A percentile compares a stretch with the other conserved stretches of the same genome.
Evolutionary conservation across 2,797 vertebrate species (phyloP).

Genomic region (Spheniscus humboldti): DNA sequence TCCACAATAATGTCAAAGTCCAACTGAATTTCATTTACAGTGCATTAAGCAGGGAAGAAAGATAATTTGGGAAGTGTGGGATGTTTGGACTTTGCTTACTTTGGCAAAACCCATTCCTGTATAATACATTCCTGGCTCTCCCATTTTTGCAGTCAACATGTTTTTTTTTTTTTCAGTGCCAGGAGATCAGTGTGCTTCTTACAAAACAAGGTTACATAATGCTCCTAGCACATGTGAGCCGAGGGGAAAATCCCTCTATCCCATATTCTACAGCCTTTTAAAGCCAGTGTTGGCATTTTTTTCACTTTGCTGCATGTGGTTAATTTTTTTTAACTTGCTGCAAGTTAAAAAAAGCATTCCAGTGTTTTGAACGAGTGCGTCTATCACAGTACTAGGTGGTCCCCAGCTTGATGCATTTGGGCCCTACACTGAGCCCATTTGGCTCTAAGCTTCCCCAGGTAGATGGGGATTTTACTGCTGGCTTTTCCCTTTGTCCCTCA

Average conservation of each 20-base stretch:
- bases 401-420: background rate
- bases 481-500: background rate
- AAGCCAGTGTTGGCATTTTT: background rate
- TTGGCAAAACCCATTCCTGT: conserved; percentile 19
- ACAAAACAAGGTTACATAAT: background rate
- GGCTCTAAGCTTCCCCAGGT: background rate
- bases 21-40: conserved; percentile 40
- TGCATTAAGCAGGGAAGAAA: conserved; percentile 57
- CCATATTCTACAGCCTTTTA: background rate
- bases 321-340: background rate
- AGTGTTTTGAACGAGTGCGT: background rate
- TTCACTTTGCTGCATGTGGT: background rate
- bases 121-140: background rate
- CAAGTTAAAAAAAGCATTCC: background rate
- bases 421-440: background rate
- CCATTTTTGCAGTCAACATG: background rate
- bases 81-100: conserved; percentile 14
- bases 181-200: background rate
- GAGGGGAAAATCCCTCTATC: background rate
- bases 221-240: background rate
- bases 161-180: background rate
- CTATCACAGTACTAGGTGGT: background rate
- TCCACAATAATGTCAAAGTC: conserved; percentile 4
- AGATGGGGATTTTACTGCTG: background rate
- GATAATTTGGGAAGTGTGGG: conserved; percentile 47